phyloP scores from a whole-genome alignment of 2,797 vertebrate species.

The Tamandua tetradactyla region DNA sequence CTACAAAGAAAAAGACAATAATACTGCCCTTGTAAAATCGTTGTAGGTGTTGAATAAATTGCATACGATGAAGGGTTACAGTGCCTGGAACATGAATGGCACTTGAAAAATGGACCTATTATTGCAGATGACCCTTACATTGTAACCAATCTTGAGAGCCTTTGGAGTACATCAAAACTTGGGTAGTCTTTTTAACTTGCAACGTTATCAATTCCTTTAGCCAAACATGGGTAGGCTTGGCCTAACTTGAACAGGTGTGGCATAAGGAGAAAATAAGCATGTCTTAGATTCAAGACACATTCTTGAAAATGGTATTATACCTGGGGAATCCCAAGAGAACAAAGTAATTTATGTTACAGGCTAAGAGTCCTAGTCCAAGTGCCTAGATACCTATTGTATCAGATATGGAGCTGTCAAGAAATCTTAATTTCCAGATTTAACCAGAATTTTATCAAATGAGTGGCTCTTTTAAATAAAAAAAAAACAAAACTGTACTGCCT shows the following conservation, averaged over 20 bases:
- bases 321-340: neutral
- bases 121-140: neutral
- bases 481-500: too few relatives aligned
- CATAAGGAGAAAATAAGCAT: neutral
- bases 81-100: neutral
- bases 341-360: neutral
- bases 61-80: neutral
- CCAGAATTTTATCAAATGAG: neutral
- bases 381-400: neutral
- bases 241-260: neutral
- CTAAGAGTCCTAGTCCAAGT: neutral
- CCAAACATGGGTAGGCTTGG: neutral
- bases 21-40: rapidly evolving
- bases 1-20: neutral
- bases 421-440: neutral
- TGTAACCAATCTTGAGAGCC: too few relatives aligned
- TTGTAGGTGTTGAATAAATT: neutral
- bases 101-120: neutral
- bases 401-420: neutral
- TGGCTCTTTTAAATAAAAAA: too few relatives aligned
- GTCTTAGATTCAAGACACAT: neutral
- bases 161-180: too few relatives aligned
- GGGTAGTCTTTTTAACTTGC: neutral
- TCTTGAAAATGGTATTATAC: neutral
- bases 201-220: neutral